A percentile compares a stretch with the other conserved stretches of the same genome.
These are phyloP conservation scores for Catharus ustulatus DNA, from an alignment of 2,797 vertebrate genomes.

Conservation along the genomic window DNA sequence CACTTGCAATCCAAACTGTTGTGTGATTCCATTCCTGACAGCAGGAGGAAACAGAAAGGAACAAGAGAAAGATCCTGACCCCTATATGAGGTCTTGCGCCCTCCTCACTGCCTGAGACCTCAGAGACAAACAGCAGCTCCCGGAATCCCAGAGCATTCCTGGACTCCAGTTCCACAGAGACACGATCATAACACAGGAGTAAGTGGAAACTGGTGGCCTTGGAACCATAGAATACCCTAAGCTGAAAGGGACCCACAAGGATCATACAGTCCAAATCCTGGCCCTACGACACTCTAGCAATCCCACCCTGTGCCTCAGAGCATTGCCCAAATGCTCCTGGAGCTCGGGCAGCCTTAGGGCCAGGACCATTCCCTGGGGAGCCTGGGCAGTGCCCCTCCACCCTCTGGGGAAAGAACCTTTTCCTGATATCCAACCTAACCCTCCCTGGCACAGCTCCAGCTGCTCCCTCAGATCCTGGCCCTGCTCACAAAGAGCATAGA, in stretches of 20 bases:
- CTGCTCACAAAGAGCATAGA: neutral
- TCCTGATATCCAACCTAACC: neutral
- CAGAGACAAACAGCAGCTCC: neutral
- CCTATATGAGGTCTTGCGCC: neutral
- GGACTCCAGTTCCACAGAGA: neutral
- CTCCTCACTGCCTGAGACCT: neutral
- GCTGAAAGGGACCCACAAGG: neutral
- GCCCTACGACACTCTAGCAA: neutral
- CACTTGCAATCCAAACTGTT: neutral
- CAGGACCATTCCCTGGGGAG: fast-evolving
- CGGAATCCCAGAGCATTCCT: neutral
- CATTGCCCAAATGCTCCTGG: neutral
- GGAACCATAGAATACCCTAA: neutral
- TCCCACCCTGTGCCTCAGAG: neutral
- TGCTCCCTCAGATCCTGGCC: neutral
- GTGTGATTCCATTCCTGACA: neutral
- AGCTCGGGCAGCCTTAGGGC: neutral
- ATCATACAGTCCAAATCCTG: neutral
- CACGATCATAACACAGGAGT: fast-evolving
- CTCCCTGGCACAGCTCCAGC: neutral
- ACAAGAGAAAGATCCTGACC: neutral
- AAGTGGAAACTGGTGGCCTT: neutral
- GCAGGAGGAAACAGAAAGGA: neutral
- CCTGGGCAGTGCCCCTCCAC: neutral
- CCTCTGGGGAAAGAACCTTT: neutral